Evolutionary conservation across 2,113 vertebrate genomes (phyloP).

Genomic region (Brachypteracias leptosomus): DNA sequence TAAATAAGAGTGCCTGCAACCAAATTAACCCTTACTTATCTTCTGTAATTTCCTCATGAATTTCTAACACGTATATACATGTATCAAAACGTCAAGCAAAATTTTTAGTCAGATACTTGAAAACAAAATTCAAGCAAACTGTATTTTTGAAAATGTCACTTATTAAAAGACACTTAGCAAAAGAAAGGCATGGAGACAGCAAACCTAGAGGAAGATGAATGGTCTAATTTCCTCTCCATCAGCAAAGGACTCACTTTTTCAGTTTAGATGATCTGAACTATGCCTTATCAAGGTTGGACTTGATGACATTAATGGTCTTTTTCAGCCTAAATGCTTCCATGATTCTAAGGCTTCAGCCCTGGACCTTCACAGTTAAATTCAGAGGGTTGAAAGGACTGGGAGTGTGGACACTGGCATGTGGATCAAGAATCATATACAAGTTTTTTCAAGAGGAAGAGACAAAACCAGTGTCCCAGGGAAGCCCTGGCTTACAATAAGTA

Average conservation of each 20-base stretch:
- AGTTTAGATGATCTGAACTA: not conserved
- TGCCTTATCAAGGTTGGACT: not conserved
- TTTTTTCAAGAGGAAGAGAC: not conserved
- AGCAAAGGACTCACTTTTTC: not conserved
- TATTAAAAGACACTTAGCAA: not conserved
- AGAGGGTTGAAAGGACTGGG: not conserved
- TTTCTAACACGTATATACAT: not conserved
- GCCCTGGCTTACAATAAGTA: too few species aligned
- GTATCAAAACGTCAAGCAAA: not conserved
- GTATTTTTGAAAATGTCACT: not conserved
- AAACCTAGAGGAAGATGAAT: not conserved
- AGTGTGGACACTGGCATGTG: not conserved
- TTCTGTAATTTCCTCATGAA: not conserved
- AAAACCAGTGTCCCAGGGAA: not conserved
- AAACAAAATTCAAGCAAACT: not conserved
- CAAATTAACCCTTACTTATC: not conserved
- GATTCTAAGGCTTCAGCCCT: not conserved
- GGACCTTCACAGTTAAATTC: not conserved
- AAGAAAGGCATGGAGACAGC: not conserved
- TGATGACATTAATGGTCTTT: not conserved
- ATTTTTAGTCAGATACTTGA: not conserved
- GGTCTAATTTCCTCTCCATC: accelerated
- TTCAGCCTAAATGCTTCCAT: not conserved
- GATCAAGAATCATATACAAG: not conserved
- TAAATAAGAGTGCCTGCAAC: not conserved